Conservation (phyloP, 2,888 invertebrate genomes). For the Danaus chrysippus region DNA sequence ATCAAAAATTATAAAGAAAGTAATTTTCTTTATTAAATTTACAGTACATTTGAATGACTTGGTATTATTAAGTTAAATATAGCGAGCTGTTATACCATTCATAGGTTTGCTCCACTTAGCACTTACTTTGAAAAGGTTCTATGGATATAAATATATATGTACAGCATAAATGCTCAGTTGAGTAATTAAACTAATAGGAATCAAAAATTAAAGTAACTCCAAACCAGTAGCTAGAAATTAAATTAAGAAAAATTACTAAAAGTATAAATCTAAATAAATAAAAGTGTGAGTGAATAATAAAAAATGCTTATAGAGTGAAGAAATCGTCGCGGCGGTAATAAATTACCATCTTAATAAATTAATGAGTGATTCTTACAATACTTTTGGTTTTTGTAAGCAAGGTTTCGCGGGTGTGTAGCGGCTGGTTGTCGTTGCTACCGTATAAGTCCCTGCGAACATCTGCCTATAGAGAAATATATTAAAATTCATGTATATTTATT, state of each 20-base stretch:
- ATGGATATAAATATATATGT: constrained; percentile 13
- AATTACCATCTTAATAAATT: constrained; percentile 77
- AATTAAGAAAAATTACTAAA: background rate
- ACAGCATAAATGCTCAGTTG: background rate
- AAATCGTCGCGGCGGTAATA: constrained; percentile 68
- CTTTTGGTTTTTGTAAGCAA: constrained; percentile 63
- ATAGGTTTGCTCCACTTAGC: constrained; percentile 32
- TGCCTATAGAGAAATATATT: constrained; percentile 77
- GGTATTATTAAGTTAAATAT: constrained; percentile 29
- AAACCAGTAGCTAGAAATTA: too few relatives aligned
- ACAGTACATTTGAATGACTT: constrained; percentile 25
- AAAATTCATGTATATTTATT: constrained; percentile 75
- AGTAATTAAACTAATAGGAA: background rate
- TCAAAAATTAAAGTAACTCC: too few relatives aligned
- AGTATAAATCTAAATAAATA: background rate
- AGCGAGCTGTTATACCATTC: constrained; percentile 33
- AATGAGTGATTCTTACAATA: constrained; percentile 73
- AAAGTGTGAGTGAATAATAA: constrained; percentile 17
- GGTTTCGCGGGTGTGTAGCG: constrained; percentile 40
- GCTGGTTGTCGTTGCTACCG: constrained; percentile 62
- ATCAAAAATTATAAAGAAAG: background rate
- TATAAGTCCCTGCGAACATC: constrained; percentile 65
- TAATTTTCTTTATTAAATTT: constrained; percentile 8
- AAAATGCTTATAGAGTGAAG: constrained; percentile 45
- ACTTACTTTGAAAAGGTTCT: constrained; percentile 11